Percentiles rank a stretch among this genome's conserved stretches.
Conservation (phyloP, 2,797 vertebrate genomes). For the Huso huso region DNA sequence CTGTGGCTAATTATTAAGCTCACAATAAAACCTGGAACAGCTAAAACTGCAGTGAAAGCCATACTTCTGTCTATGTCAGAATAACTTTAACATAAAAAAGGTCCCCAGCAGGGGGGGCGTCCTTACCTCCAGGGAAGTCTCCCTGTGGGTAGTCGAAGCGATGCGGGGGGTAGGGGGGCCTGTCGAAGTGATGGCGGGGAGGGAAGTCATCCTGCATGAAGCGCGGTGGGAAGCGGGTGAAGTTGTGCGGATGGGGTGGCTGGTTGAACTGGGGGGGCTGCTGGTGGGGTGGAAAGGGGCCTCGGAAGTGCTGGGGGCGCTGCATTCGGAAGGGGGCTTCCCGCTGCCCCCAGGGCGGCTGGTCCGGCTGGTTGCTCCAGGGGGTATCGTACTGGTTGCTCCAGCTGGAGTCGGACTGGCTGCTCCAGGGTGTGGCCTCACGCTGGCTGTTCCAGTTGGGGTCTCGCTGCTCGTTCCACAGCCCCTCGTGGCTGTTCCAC, state of each 20-base stretch:
- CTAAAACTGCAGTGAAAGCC: no score
- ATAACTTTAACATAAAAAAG: not conserved
- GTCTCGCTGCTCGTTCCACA: slow-evolving; percentile 91
- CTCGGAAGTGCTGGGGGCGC: slow-evolving; percentile 88
- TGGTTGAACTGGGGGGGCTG: slow-evolving; percentile 94
- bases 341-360: slow-evolving; percentile 91
- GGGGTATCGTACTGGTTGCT: slow-evolving; percentile 86
- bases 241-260: slow-evolving; percentile 85
- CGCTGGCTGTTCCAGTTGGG: slow-evolving; percentile 80
- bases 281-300: slow-evolving; percentile 91
- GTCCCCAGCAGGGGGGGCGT: not conserved
- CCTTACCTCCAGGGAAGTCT: slow-evolving; percentile 81
- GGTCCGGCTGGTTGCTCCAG: slow-evolving; percentile 87
- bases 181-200: slow-evolving; percentile 86
- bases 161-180: slow-evolving; percentile 83
- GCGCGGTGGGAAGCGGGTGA: slow-evolving; percentile 89
- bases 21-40: no score
- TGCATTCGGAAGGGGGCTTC: slow-evolving; percentile 94
- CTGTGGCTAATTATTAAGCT: no score
- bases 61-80: no score
- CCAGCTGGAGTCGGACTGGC: slow-evolving; percentile 79
- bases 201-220: slow-evolving; percentile 97
- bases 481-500: slow-evolving; percentile 92
- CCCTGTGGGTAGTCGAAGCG: slow-evolving; percentile 91
- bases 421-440: slow-evolving; percentile 78